Conservation (phyloP, 1,140 invertebrate genomes). For the Spodoptera litura region DNA sequence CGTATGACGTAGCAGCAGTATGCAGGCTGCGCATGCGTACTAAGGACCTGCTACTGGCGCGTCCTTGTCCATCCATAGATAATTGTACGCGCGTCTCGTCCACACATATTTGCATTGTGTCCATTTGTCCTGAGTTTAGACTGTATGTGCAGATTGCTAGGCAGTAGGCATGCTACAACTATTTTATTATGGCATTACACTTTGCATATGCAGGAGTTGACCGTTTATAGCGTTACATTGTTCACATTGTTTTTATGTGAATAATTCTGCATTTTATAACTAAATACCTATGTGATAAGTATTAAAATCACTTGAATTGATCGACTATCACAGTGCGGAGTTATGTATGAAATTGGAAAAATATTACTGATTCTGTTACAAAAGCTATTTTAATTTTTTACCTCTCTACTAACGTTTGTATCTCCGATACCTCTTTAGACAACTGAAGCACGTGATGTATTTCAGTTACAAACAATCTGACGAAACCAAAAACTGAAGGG, state of each 20-base stretch:
- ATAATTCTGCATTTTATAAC: not conserved
- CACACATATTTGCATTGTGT: conserved; percentile 1
- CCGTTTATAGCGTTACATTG: conserved; percentile 7
- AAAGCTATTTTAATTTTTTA: too few relatives aligned
- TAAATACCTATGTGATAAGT: not conserved
- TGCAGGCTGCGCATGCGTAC: not conserved
- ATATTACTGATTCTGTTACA: too few relatives aligned
- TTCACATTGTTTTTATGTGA: not conserved
- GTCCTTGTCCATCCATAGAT: conserved; percentile 11
- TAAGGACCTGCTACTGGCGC: conserved; percentile 1
- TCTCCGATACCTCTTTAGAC: too few relatives aligned
- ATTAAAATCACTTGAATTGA: not conserved
- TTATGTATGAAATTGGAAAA: too few relatives aligned
- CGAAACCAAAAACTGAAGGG: too few relatives aligned
- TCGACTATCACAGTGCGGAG: too few relatives aligned
- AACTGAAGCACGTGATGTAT: too few relatives aligned
- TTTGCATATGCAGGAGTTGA: conserved; percentile 26
- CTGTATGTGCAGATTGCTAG: not conserved
- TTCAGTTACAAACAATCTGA: too few relatives aligned
- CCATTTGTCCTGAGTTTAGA: not conserved
- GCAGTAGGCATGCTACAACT: conserved; percentile 7
- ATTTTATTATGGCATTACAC: conserved; percentile 11
- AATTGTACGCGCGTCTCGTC: conserved; percentile 16
- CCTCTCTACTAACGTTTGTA: too few relatives aligned
- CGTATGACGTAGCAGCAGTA: not conserved